Percentiles rank a stretch among this genome's conserved stretches.
phyloP scores from a whole-genome alignment of 2,113 vertebrate species.

The Chelonoidis abingdonii region DNA sequence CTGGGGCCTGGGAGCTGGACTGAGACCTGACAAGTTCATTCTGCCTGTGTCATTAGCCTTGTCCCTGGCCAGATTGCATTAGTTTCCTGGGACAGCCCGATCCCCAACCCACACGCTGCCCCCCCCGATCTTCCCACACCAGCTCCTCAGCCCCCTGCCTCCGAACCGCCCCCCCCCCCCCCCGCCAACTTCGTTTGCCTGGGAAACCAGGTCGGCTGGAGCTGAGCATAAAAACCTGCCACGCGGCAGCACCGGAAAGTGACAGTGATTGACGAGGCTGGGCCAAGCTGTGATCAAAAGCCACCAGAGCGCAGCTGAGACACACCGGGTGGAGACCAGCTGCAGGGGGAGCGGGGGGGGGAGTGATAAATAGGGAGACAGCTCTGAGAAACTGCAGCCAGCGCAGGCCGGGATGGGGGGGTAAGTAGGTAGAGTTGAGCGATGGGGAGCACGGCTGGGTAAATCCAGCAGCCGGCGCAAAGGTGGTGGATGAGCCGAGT shows the following conservation, averaged over 20 bases:
- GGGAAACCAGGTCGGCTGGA: conserved; percentile 16
- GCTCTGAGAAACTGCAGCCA: background rate
- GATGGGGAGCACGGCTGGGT: background rate
- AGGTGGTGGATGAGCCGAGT: background rate
- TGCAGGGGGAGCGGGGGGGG: background rate
- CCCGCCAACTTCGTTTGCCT: background rate
- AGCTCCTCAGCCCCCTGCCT: background rate
- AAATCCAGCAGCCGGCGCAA: background rate
- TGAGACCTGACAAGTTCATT: background rate
- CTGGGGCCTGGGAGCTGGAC: background rate
- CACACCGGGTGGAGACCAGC: background rate
- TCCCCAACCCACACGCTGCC: accelerated
- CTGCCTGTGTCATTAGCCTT: accelerated
- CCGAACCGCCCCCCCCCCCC: background rate
- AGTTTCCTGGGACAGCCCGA: accelerated
- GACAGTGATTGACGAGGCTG: conserved; percentile 89
- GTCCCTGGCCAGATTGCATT: accelerated
- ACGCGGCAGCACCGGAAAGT: conserved; percentile 50
- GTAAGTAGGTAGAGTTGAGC: background rate
- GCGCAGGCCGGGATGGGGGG: background rate
- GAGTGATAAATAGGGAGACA: background rate
- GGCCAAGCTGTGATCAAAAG: conserved; percentile 22
- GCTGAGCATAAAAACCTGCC: background rate
- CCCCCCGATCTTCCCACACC: background rate
- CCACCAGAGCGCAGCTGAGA: conserved; percentile 22